Conservation (phyloP, 2,797 vertebrate species). For the Catamblyrhynchus diadema region DNA sequence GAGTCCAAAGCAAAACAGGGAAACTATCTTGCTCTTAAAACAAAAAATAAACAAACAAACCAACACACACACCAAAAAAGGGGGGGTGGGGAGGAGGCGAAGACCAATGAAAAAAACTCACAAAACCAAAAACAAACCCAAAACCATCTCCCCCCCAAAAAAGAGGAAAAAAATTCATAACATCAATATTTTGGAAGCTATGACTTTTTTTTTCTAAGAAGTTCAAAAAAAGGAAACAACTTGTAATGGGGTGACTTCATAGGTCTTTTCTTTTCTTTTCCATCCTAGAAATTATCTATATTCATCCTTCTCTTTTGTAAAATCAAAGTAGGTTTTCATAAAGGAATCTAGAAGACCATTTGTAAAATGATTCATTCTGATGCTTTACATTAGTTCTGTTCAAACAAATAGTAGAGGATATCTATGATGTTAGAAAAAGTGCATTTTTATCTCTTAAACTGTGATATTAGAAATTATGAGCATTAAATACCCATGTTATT, state of each 20-base stretch:
- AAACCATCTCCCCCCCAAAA: too few species aligned
- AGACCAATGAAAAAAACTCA: not conserved
- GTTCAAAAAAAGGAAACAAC: not conserved
- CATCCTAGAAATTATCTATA: not conserved
- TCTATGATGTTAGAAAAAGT: not conserved
- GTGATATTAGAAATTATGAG: not conserved
- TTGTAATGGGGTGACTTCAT: not conserved
- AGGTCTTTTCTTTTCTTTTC: not conserved
- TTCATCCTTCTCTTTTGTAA: not conserved
- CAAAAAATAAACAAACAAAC: not conserved
- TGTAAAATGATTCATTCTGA: not conserved
- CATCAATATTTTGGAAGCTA: not conserved
- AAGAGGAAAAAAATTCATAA: not conserved
- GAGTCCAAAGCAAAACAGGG: not conserved
- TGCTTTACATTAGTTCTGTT: not conserved
- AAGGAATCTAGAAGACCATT: not conserved
- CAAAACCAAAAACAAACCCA: not conserved
- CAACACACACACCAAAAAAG: not conserved
- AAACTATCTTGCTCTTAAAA: not conserved
- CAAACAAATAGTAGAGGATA: not conserved
- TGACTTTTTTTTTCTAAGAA: not conserved
- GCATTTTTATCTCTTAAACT: not conserved
- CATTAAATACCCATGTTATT: not conserved
- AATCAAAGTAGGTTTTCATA: not conserved
- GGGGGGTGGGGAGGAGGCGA: fast-evolving